These are phyloP conservation scores for Ypsolopha scabrella DNA, from an alignment of 2,888 invertebrate genomes.

Conservation along the genomic window DNA sequence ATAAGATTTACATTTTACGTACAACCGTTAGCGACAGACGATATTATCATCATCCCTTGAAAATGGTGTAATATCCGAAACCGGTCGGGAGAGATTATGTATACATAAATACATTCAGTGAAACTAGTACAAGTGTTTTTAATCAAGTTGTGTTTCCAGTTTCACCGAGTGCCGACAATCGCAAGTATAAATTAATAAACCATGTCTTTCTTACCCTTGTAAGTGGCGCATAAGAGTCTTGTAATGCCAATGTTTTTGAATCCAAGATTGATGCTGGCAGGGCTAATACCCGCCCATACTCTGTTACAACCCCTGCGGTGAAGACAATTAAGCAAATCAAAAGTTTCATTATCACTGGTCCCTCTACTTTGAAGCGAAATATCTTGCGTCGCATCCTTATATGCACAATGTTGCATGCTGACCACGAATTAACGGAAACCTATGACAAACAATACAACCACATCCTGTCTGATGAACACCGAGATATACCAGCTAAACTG, in stretches of 20 bases:
- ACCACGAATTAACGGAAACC: constrained; percentile 27
- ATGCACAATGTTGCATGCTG: constrained; percentile 31
- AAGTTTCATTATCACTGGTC: constrained; percentile 42
- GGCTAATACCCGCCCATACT: constrained; percentile 17
- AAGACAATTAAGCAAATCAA: constrained; percentile 34
- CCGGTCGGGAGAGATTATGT: too few relatives aligned
- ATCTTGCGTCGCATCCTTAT: constrained; percentile 26
- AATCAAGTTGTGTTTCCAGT: too few relatives aligned
- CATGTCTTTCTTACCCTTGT: constrained; percentile 4
- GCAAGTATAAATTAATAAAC: not conserved
- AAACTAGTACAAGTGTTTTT: too few relatives aligned
- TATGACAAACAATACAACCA: constrained; percentile 53
- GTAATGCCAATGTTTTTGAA: constrained; percentile 9
- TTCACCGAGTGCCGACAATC: too few relatives aligned
- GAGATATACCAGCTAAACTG: constrained; percentile 36
- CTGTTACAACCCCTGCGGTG: constrained; percentile 22
- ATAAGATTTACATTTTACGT: too few relatives aligned
- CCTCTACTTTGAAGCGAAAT: constrained; percentile 19
- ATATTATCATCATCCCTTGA: too few relatives aligned
- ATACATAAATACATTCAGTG: too few relatives aligned
- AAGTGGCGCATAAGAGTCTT: constrained; percentile 1
- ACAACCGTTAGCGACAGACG: too few relatives aligned
- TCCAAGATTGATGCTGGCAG: constrained; percentile 5
- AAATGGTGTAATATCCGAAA: too few relatives aligned
- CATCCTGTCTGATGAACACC: constrained; percentile 48